Evolutionary conservation across 2,113 vertebrate species (phyloP), one percentile per base, ranked within the genome.

Genomic region (Pelobates fuscus): DNA sequence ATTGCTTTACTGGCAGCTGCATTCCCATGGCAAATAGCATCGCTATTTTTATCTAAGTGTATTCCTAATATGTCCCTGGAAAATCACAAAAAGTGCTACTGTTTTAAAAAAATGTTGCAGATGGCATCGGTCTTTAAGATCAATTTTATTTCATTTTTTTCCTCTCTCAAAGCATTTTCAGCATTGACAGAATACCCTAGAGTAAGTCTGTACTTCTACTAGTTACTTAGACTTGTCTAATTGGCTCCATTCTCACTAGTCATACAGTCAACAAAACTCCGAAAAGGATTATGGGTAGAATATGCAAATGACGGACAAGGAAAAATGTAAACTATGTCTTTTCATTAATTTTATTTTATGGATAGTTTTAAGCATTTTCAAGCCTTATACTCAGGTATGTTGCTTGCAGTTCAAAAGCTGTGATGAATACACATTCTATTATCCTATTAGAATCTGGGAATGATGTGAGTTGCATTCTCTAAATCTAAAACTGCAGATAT

Each of bases 1-100:
- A 74, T 74, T 74, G 61, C 61, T 65, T 57, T 57, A 20, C 61
- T 74, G 71, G 49, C 71, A 75, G 71, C 63, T 67, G 62, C 49
- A 67, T 58, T 75, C 71, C 71, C 71, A 75, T 18, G 32, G 71
- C 71, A 59, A 75, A 67, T 17, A 23, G 32, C 32, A 10, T 15
- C 11, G 30, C 63, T 75, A 67, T 58, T 75, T 67, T 75, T 66
- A 75, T 67, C 63, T 58, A 20, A 2, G 21, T 67, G 5, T 59
- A 44, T 58, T 67, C 63, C 54, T 66, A 75, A 75, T 75, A 24
- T 67, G 32, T 75, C 63, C 49, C 52, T 46, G 5, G 71, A 44
- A 74, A 57, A 67, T 66, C 24, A 67, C 49, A 44, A 75, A 59
- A 75, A 58, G 29, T 66, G 62, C 62, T 67, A 62, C 52, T 29